These are phyloP conservation scores for Corythaixoides concolor DNA, from an alignment of 2,113 vertebrate genomes.

Conservation along the genomic window DNA sequence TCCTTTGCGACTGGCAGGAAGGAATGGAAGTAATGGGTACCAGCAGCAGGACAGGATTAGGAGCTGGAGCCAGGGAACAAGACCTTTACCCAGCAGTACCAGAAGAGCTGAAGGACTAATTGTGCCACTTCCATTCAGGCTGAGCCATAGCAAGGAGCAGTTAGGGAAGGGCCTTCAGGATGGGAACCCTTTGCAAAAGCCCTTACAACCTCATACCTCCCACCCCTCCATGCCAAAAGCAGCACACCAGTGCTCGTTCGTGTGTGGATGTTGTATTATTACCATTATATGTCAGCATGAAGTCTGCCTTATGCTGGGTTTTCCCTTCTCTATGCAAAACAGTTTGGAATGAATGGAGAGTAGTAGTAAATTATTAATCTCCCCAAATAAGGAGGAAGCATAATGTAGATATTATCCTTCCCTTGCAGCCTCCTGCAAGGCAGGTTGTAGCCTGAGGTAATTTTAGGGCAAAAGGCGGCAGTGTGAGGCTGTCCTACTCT, in stretches of 20 bases:
- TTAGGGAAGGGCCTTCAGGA: not conserved
- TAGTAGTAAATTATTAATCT: not conserved
- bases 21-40: not conserved
- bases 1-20: not conserved
- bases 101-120: not conserved
- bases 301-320: not conserved
- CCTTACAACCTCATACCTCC: not conserved
- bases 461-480: rapidly evolving
- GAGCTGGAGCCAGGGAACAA: not conserved
- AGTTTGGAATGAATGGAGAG: not conserved
- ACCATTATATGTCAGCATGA: not conserved
- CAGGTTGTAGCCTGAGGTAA: not conserved
- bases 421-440: not conserved
- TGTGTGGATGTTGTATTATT: not conserved
- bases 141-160: not conserved
- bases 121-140: not conserved
- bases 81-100: not conserved
- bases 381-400: not conserved
- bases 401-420: not conserved
- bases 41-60: not conserved
- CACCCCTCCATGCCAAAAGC: not conserved
- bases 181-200: not conserved
- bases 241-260: not conserved
- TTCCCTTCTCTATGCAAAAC: not conserved
- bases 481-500: not conserved